Base-by-base conservation (phyloP, 2,888 invertebrate species). In the Aleiodes alternator region DNA sequence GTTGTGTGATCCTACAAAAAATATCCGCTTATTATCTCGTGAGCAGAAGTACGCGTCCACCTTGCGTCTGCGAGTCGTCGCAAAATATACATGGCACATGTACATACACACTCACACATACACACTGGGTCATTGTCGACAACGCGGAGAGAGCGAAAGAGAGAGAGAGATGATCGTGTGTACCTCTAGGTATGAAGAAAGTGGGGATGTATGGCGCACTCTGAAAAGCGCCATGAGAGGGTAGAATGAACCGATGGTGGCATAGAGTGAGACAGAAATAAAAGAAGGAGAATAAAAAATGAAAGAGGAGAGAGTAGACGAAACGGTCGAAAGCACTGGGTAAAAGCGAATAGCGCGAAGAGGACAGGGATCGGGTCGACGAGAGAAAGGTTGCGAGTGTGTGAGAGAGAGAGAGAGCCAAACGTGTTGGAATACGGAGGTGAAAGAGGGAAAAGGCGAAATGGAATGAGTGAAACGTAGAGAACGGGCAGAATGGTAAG, bases 121-220 rank as follows among this genome's bases (percentile, higher is more conserved):
- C 61, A 53, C 61, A 74, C 59, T 69, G 69, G 61, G 61, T 51
- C 74, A 74, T 69, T 74, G 61, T 74, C 53, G 69, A 74, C 61
- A 53, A 51, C 34, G 61, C 29, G 16, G n/a, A 23, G 23, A 23
- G 23, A 23, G 23, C 1, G 2, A 23, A 2, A 23, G 23, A 23
- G 23, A 23, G 23, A 23, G 31, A 61, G 59, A 61, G 74, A 74
- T 69, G 69, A 61, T 69, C 61, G 69, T 55, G 12, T 64, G 64
- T 14, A 64, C 55, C 43, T 38, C 7, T 9, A 23, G 23, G 55
- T 48, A 16, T 14, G 4, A 2, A 23, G 23, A 34, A 3, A 56
- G 70, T 16, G 50, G 56, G 43, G 70, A 56, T 70, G 56, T 34
- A 70, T 64, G 64, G 64, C 64, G 64, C 43, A 64, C 64, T 64